Base-by-base conservation (phyloP, 2,888 invertebrate species). In the Mythimna vitellina region DNA sequence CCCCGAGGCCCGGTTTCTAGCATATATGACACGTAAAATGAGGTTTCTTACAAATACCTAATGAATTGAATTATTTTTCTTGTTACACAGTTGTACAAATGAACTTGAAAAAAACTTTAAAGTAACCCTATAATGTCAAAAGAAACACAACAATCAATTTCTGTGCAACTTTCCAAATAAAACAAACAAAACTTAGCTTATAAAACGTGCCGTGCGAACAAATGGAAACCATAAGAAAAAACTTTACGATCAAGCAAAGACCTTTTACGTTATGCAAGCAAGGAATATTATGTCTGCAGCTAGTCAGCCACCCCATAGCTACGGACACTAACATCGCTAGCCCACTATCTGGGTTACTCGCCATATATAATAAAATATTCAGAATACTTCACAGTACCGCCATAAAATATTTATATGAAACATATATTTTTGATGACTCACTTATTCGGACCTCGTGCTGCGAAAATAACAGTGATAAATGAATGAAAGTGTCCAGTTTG, bases 241-340 rank as follows among this genome's bases (percentile, higher is more conserved):
- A 79, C 78, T 81, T 83, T 76, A 84, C 83, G 85, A 86, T 80
- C 85, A 86, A 86, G 82, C 86, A 82, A 87, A 87, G 86, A 87
- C 87, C 89, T 89, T 89, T 87, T 71, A 81, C 78, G 86, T 89
- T 87, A 88, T 88, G 90, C 86, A 87, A 89, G 87, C 87, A 62
- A 81, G 80, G 83, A 87, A 80, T 88, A 86, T 88, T 87, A 86
- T 86, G 86, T 85, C 84, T 86, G 83, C 81, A 81, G 80, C 82
- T 82, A 82, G 83, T 81, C 77, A 76, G 62, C 56, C 70, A 74
- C 70, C 76, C 76, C 60, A 32, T 74, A 72, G 60, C 32, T 49
- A 6, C 6, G 42, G 35, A n/a, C 64, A 75, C 81, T 82, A 67
- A 61, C 64, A 64, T 56, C 53, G 69, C 58, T 67, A 53, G 56